Percentiles rank a stretch among this genome's conserved stretches.
phyloP scores from a whole-genome alignment of 2,888 invertebrate species.

The Hemistola chrysoprasaria region DNA sequence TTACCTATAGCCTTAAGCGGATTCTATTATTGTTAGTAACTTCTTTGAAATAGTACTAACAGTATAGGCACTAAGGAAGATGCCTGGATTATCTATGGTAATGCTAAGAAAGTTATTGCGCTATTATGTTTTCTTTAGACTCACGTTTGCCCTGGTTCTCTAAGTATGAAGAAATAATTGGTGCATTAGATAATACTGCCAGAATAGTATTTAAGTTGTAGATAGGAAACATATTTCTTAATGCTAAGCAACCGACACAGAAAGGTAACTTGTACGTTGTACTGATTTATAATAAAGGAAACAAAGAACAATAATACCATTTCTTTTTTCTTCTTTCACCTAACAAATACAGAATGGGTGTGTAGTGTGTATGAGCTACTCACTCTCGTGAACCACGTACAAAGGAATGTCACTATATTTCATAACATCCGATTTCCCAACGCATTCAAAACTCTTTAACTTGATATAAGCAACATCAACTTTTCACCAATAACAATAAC shows the following conservation, averaged over 20 bases:
- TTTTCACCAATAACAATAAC: slow-evolving; percentile 10
- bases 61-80: neutral
- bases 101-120: slow-evolving; percentile 6
- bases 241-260: too few relatives aligned
- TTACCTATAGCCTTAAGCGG: slow-evolving; percentile 33
- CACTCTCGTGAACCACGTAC: too few relatives aligned
- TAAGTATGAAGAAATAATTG: slow-evolving; percentile 8
- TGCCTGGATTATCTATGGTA: slow-evolving; percentile 3
- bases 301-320: too few relatives aligned
- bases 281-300: too few relatives aligned
- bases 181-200: slow-evolving; percentile 11
- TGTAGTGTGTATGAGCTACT: too few relatives aligned
- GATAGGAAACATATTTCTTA: too few relatives aligned
- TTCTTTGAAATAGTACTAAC: slow-evolving; percentile 7
- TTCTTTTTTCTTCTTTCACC: too few relatives aligned
- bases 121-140: slow-evolving; percentile 13
- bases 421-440: neutral
- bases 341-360: too few relatives aligned
- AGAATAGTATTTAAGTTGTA: slow-evolving; percentile 2
- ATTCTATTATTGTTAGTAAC: slow-evolving; percentile 20
- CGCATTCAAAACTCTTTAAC: too few relatives aligned
- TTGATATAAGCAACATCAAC: neutral
- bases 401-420: neutral
- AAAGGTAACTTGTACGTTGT: too few relatives aligned
- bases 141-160: slow-evolving; percentile 18